Evolutionary conservation across 2,113 vertebrate genomes (phyloP), one percentile per base, ranked within the genome.

Genomic region (Nycticebus coucang): DNA sequence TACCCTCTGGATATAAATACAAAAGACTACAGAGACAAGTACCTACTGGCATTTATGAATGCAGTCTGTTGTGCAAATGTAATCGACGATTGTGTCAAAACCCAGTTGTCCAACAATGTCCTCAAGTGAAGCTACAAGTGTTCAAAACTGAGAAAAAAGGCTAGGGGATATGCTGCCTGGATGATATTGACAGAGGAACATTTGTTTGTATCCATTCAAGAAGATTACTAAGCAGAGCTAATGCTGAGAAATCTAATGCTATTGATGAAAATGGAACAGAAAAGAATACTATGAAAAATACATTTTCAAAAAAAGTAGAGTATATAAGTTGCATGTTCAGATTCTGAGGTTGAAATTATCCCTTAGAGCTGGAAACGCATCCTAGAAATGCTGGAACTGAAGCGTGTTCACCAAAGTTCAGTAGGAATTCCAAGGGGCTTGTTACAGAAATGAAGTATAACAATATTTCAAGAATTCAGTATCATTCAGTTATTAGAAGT

Each of bases 201-300:
- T 99, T 99, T 88, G 97, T 99, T 97, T 99, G 99, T 90, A 99
- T 99, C 66, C 99, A 99, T 15, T 98, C 99, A 99, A 98, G 99
- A 80, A 98, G 98, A 95, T 96, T 99, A 93, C 97, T 98, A 97
- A 98, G 97, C 92, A 98, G 93, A 98, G 45, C 66, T 93, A 94
- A 97, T 88, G 77, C 71, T 90, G 84, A 82, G 28, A 96, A 96
- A 78, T 2, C 53, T 80, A 90, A 89, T 94, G 72, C 83, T 87
- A 17, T n/a, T n/a, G n/a, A n/a, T n/a, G n/a, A n/a, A n/a, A n/a
- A n/a, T n/a, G n/a, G n/a, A n/a, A n/a, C n/a, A n/a, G n/a, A n/a
- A n/a, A n/a, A n/a, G n/a, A n/a, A n/a, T n/a, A n/a, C n/a, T n/a
- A n/a, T n/a, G n/a, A n/a, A n/a, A n/a, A n/a, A n/a, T n/a, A n/a